Conservation (phyloP, 2,888 invertebrate genomes). For the Panopea generosa region DNA sequence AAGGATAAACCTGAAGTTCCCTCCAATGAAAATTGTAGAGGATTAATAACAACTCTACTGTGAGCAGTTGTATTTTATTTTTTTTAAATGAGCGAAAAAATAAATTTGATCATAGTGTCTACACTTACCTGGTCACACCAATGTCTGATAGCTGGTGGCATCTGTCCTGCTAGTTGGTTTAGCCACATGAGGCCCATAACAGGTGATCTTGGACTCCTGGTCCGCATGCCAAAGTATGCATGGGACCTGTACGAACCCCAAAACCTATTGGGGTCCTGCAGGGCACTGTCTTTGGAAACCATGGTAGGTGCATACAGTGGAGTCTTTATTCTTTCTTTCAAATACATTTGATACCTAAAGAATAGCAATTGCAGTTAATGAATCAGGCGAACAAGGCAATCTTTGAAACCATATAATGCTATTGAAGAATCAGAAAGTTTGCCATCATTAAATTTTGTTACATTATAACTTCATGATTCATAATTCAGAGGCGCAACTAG, state of each 20-base stretch:
- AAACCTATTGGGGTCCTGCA: slow-evolving; percentile 74
- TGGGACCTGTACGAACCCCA: slow-evolving; percentile 94
- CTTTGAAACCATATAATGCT: too few species aligned
- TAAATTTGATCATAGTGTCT: too few species aligned
- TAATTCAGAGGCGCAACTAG: slow-evolving; percentile 1
- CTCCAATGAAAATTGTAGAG: too few species aligned
- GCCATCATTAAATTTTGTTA: too few species aligned
- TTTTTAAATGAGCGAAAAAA: too few species aligned
- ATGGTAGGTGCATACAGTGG: slow-evolving; percentile 76
- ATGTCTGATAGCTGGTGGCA: slow-evolving; percentile 90
- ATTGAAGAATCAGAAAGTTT: too few species aligned
- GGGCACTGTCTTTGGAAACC: slow-evolving; percentile 69
- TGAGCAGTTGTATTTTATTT: too few species aligned
- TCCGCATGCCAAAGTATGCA: slow-evolving; percentile 89
- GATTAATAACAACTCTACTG: too few species aligned
- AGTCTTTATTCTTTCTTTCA: slow-evolving; percentile 71
- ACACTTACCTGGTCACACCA: slow-evolving; percentile 89
- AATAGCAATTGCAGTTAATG: too few species aligned
- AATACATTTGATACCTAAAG: slow-evolving; percentile 70
- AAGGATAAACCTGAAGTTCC: too few species aligned
- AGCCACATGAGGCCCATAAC: slow-evolving; percentile 99
- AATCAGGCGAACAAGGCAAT: too few species aligned
- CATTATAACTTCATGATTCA: slow-evolving; percentile 7
- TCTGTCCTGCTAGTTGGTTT: slow-evolving; percentile 87
- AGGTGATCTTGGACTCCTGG: slow-evolving; percentile 94